Percentiles rank a stretch among this genome's conserved stretches.
Conservation (phyloP, 1,140 invertebrate species). For the Anthonomus grandis region DNA sequence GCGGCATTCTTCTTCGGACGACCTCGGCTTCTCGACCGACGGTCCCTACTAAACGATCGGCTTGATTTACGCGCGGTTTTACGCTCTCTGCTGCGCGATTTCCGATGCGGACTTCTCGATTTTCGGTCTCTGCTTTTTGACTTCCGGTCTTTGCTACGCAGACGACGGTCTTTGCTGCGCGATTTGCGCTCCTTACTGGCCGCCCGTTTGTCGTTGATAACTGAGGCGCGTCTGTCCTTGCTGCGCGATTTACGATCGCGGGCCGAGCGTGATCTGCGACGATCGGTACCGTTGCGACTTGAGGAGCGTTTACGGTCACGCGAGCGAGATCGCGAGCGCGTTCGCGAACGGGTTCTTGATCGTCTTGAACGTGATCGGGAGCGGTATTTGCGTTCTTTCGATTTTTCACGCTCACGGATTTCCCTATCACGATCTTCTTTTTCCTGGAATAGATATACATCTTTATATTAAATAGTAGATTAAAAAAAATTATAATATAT, state of each 20-base stretch:
- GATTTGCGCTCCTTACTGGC: conserved; percentile 22
- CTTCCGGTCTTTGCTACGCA: conserved; percentile 14
- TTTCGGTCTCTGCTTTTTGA: conserved; percentile 22
- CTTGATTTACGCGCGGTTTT: conserved; percentile 10
- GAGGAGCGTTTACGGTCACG: conserved; percentile 23
- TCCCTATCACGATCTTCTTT: conserved; percentile 64
- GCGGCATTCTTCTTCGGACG: too few relatives aligned
- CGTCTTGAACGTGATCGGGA: conserved; percentile 38
- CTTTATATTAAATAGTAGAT: background rate
- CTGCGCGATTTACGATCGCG: conserved; percentile 23
- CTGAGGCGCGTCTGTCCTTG: conserved; percentile 18
- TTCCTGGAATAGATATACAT: conserved; percentile 52
- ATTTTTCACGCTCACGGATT: conserved; percentile 40
- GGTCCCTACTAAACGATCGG: background rate
- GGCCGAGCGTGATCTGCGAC: conserved; percentile 8
- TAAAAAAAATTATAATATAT: background rate
- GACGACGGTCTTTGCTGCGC: conserved; percentile 15
- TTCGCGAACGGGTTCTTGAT: conserved; percentile 18
- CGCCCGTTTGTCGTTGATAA: background rate
- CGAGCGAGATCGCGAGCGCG: conserved; percentile 23
- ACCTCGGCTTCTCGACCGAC: background rate
- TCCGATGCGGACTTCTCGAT: conserved; percentile 14
- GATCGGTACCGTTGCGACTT: conserved; percentile 21
- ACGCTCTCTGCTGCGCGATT: conserved; percentile 18
- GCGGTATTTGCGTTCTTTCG: conserved; percentile 44